These are phyloP conservation scores for Frankliniella intonsa DNA, from an alignment of 2,888 invertebrate species.

Conservation along the genomic window DNA sequence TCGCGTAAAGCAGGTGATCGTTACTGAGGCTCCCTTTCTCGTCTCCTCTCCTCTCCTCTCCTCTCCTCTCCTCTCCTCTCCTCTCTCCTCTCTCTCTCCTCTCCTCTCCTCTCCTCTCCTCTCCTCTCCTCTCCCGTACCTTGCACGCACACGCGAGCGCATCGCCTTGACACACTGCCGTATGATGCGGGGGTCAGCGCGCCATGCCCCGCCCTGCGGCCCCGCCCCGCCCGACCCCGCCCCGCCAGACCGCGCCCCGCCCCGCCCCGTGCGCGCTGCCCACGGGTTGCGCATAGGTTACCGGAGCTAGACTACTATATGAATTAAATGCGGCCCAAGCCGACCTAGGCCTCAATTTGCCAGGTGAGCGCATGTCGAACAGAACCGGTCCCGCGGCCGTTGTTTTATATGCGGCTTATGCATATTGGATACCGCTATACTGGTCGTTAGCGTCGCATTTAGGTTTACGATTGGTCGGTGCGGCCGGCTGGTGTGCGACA, in stretches of 20 bases:
- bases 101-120: background rate
- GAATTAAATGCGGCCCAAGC: background rate
- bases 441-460: too few species aligned
- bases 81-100: background rate
- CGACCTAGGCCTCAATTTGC: background rate
- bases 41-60: background rate
- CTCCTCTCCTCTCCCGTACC: background rate
- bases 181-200: slow-evolving; percentile 3
- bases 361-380: too few species aligned
- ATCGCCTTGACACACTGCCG: slow-evolving; percentile 16
- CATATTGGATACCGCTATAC: too few species aligned
- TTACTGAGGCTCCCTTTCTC: too few species aligned
- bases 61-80: background rate
- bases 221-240: background rate
- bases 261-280: background rate
- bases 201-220: background rate
- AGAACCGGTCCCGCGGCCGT: too few species aligned
- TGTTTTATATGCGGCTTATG: too few species aligned
- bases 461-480: too few species aligned
- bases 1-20: too few species aligned
- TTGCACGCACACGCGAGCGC: background rate
- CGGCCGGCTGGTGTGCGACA: too few species aligned
- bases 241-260: background rate
- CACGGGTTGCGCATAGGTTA: background rate
- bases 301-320: background rate